Evolutionary conservation across 2,797 vertebrate species (phyloP).

Genomic region (Takifugu ocellatus): DNA sequence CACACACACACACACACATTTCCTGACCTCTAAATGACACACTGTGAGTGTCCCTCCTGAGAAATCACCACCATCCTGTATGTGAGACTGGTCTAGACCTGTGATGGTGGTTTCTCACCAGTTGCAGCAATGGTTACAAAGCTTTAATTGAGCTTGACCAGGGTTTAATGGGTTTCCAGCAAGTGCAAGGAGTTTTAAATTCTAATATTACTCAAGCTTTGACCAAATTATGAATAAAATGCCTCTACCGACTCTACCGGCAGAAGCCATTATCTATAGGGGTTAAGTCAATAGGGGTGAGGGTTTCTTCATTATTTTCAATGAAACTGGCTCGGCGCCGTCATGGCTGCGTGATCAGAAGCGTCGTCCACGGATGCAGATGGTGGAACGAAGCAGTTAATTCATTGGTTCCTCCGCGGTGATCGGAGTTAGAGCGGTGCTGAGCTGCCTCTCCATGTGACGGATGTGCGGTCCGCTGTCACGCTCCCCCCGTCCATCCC

Average conservation of each 20-base stretch:
- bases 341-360: conserved; percentile 45
- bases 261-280: too few species aligned
- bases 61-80: conserved; percentile 38
- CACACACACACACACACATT: conserved; percentile 37
- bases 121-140: conserved; percentile 39
- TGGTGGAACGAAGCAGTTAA: conserved; percentile 45
- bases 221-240: too few species aligned
- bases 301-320: conserved; percentile 7
- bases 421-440: conserved; percentile 40
- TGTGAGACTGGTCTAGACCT: conserved; percentile 66
- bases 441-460: conserved; percentile 46
- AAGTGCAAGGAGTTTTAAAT: conserved; percentile 14
- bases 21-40: conserved; percentile 26
- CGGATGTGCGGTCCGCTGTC: conserved; percentile 42
- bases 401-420: conserved; percentile 44
- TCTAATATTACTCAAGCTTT: neutral
- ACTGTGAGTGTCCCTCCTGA: conserved; percentile 43
- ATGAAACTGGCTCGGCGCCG: conserved; percentile 24
- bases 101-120: conserved; percentile 48
- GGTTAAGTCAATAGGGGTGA: neutral
- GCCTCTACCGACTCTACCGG: too few species aligned
- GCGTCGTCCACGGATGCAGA: conserved; percentile 42
- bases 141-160: conserved; percentile 42
- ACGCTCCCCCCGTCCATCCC: conserved; percentile 57
- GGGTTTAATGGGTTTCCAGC: conserved; percentile 5